Conservation (phyloP, 2,888 invertebrate genomes). For the Lycia hirtaria region DNA sequence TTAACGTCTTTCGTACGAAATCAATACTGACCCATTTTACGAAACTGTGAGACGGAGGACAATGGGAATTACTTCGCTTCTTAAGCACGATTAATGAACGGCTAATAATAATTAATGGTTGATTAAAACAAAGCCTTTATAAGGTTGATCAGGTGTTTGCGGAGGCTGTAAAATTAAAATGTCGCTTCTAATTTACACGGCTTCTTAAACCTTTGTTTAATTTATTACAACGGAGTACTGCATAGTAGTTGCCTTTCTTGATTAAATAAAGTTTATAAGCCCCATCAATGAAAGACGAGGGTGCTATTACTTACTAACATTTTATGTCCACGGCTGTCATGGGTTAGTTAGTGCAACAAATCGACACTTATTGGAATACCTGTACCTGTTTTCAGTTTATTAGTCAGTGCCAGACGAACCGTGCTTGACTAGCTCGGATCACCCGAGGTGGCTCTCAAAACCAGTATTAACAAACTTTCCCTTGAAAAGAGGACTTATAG, state of each 20-base stretch:
- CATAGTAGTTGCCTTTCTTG: background rate
- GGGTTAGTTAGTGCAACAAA: too few species aligned
- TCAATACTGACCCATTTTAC: constrained; percentile 51
- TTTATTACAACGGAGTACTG: constrained; percentile 16
- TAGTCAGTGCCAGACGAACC: too few species aligned
- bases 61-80: constrained; percentile 39
- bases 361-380: too few species aligned
- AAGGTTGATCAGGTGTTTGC: constrained; percentile 30
- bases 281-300: too few species aligned
- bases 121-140: constrained; percentile 31
- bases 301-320: too few species aligned
- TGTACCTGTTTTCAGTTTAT: too few species aligned
- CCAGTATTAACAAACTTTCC: too few species aligned
- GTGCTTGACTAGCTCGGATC: too few species aligned
- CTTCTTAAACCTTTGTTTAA: constrained; percentile 14
- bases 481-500: too few species aligned
- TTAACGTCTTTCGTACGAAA: constrained; percentile 43
- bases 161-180: constrained; percentile 26
- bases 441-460: too few species aligned
- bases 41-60: constrained; percentile 33
- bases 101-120: constrained; percentile 37
- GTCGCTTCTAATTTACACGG: constrained; percentile 28
- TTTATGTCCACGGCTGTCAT: too few species aligned
- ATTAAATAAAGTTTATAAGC: constrained; percentile 3
- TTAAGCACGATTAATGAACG: constrained; percentile 35